Evolutionary conservation across 2,113 vertebrate genomes (phyloP), one percentile per base, ranked within the genome.

Genomic region (Chunga burmeisteri): DNA sequence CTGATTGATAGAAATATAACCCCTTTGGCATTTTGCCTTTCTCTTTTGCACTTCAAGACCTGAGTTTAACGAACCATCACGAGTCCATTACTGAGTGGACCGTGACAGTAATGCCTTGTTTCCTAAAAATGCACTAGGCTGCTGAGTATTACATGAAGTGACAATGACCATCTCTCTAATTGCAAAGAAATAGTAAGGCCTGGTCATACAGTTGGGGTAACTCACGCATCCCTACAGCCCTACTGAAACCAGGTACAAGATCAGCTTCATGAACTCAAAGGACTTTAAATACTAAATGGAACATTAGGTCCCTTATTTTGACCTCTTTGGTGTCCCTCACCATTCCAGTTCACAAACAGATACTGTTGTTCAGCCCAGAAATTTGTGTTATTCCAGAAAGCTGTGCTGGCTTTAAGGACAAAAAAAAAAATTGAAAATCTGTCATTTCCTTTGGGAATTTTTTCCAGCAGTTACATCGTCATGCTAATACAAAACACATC

Each of bases 401-500:
- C 16, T 73, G 4, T 62, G 4, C 65, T 93, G 36, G 3, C 6
- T 91, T 73, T 46, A 42, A 90, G 53, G 53, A 77, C 34, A 93
- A 88, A 36, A 38, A 36, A 38, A 38, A 5, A 86, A 79, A 73
- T 36, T 16, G 63, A 83, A 93, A 94, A 88, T 30, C 11, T 8
- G 0, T 40, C 1, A 30, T 61, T 80, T 90, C 53, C 7, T 77
- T 53, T 16, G 25, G 66, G 34, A 62, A 4, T 34, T 83, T 79
- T 72, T 86, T 30, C 10, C 30, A 42, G 55, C 16, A 66, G 7
- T 58, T 86, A 40, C 8, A 81, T 16, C 0, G 0, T 49, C 49
- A 70, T 0, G 1, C 8, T 88, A 50, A 67, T 75, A 65, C 2
- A 68, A 79, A 94, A 52, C 4, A 53, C 0, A 0, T 29, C 25